Evolutionary conservation across 2,113 vertebrate species (phyloP).

Genomic region (Chionis minor): DNA sequence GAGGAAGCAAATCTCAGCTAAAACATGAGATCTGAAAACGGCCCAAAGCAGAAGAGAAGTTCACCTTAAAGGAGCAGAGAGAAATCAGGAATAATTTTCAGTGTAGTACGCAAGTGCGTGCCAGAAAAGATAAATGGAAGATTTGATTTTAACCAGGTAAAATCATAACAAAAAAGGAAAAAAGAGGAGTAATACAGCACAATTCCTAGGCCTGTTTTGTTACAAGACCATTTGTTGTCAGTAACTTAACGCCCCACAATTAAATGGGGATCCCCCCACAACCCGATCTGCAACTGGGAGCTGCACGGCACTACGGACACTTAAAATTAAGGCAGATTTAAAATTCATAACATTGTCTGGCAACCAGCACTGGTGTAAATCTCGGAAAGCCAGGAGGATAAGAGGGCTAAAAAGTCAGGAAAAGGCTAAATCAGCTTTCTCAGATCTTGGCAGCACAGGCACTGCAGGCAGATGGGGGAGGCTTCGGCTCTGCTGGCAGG

Average conservation of each 20-base stretch:
- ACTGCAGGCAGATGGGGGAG: neutral
- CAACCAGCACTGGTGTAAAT: neutral
- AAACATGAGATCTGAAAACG: neutral
- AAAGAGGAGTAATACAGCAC: neutral
- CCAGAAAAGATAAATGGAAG: neutral
- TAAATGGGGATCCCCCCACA: neutral
- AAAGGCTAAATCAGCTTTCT: conserved; percentile 31
- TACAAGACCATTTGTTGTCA: neutral
- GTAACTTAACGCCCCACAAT: neutral
- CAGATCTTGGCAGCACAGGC: neutral
- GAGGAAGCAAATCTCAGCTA: neutral
- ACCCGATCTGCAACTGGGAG: neutral
- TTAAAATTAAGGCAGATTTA: neutral
- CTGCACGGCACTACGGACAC: neutral
- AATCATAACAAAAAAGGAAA: neutral
- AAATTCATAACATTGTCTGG: neutral
- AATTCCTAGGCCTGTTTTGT: neutral
- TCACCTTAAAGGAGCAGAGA: neutral
- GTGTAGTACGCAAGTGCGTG: rapidly evolving
- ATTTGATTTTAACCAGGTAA: neutral
- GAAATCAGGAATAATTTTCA: neutral
- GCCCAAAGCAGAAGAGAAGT: neutral
- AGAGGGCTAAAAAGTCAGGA: conserved; percentile 12
- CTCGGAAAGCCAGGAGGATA: neutral
- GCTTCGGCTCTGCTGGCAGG: neutral